A percentile compares a stretch with the other conserved stretches of the same genome.
These are phyloP conservation scores for Rhagophthalmus giganteus DNA, from an alignment of 2,888 invertebrate genomes.

Conservation along the genomic window DNA sequence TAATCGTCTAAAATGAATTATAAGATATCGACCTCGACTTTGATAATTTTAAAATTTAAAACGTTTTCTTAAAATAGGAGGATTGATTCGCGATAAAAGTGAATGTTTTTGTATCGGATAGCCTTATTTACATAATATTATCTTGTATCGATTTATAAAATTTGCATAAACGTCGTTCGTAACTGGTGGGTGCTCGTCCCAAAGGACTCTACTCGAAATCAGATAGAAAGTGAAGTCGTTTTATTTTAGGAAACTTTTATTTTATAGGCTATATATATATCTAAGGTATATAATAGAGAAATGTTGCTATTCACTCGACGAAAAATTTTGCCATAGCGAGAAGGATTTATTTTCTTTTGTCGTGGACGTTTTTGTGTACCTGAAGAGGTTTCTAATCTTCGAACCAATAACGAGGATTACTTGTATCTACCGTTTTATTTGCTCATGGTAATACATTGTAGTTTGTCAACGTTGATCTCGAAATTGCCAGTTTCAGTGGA, in stretches of 20 bases:
- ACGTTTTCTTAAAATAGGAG: slow-evolving; percentile 10
- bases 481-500: slow-evolving; percentile 12
- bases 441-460: too few species aligned
- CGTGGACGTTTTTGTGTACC: slow-evolving; percentile 7
- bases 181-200: slow-evolving; percentile 6
- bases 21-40: slow-evolving; percentile 5
- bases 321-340: neutral
- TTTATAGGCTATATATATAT: too few species aligned
- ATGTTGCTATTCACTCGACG: too few species aligned
- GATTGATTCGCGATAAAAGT: slow-evolving; percentile 8
- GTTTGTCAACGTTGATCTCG: slow-evolving; percentile 6
- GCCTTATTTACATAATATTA: slow-evolving; percentile 24
- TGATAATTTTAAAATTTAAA: slow-evolving; percentile 1
- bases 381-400: slow-evolving; percentile 8
- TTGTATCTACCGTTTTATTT: slow-evolving; percentile 5
- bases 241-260: too few species aligned
- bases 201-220: neutral
- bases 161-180: slow-evolving; percentile 18
- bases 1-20: slow-evolving; percentile 9
- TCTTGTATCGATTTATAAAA: slow-evolving; percentile 26
- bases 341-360: slow-evolving; percentile 3
- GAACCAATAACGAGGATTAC: slow-evolving; percentile 8
- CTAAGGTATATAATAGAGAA: too few species aligned
- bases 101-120: slow-evolving; percentile 9
- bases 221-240: neutral